phyloP scores from a whole-genome alignment of 1,140 invertebrate species.

The Lamellibrachia luymesi region DNA sequence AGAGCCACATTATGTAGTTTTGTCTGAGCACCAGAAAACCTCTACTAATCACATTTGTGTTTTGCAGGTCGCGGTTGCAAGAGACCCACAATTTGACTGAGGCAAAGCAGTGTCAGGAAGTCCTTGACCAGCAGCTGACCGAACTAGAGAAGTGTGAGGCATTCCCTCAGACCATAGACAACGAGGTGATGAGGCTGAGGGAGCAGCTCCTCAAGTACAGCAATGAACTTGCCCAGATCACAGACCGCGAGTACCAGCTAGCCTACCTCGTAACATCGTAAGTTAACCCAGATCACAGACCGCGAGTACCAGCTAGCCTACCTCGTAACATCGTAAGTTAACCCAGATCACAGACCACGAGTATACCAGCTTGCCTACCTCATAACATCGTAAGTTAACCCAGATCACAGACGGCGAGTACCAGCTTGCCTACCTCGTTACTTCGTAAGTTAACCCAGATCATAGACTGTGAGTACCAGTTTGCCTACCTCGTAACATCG shows the following conservation, averaged over 20 bases:
- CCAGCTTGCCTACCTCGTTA: no score
- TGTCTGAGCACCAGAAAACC: no score
- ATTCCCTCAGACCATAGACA: slow-evolving; percentile 53
- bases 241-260: slow-evolving; percentile 53
- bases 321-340: slow-evolving; percentile 39
- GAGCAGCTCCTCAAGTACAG: slow-evolving; percentile 42
- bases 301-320: slow-evolving; percentile 35
- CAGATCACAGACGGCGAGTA: no score
- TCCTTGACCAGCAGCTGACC: slow-evolving; percentile 44
- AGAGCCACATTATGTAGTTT: no score
- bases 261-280: slow-evolving; percentile 56
- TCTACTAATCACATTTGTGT: not conserved
- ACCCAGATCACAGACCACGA: not conserved
- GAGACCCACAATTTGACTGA: slow-evolving; percentile 45
- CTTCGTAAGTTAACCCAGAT: slow-evolving; percentile 30
- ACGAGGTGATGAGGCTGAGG: slow-evolving; percentile 51
- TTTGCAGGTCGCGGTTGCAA: slow-evolving; percentile 47
- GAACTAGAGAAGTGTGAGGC: slow-evolving; percentile 54
- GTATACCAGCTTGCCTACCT: no score
- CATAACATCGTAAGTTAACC: no score
- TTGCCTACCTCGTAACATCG: slow-evolving; percentile 40
- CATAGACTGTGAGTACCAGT: slow-evolving; percentile 52
- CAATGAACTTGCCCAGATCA: slow-evolving; percentile 51
- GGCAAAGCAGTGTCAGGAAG: slow-evolving; percentile 44
- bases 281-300: slow-evolving; percentile 3